These are phyloP conservation scores for Cephus sareptanus DNA, from an alignment of 2,888 invertebrate species.

Conservation along the genomic window DNA sequence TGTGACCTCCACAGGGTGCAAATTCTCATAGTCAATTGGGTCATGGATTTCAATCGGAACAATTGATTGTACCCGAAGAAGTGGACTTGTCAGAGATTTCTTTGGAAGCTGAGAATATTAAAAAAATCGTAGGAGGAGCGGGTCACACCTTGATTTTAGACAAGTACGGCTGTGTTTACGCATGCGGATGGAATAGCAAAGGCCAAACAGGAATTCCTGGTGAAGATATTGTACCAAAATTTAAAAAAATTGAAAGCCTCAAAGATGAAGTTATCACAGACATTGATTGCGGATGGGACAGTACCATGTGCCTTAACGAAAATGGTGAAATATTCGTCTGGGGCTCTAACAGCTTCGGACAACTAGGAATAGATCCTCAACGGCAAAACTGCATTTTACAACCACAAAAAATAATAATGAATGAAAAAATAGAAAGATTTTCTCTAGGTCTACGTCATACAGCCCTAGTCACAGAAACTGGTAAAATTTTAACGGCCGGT, in stretches of 20 bases:
- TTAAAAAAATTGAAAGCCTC: conserved; percentile 38
- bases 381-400: conserved; percentile 38
- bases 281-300: conserved; percentile 85
- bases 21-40: conserved; percentile 87
- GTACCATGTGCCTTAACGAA: conserved; percentile 79
- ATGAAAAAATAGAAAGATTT: conserved; percentile 69
- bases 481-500: conserved; percentile 74
- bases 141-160: conserved; percentile 81
- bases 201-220: conserved; percentile 75
- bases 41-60: conserved; percentile 74
- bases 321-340: conserved; percentile 79
- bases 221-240: conserved; percentile 60
- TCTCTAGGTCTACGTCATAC: conserved; percentile 79
- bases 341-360: conserved; percentile 86
- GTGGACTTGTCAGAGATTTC: conserved; percentile 58
- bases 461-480: conserved; percentile 73
- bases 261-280: conserved; percentile 69
- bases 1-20: conserved; percentile 73
- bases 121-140: conserved; percentile 79
- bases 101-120: conserved; percentile 68
- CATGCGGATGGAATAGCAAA: conserved; percentile 83
- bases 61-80: conserved; percentile 71
- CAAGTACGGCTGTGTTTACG: conserved; percentile 75
- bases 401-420: conserved; percentile 65
- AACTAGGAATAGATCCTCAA: conserved; percentile 71